A percentile compares a stretch with the other conserved stretches of the same genome.
These are phyloP conservation scores for Suncus etruscus DNA, from an alignment of 2,113 vertebrate species.

Conservation along the genomic window DNA sequence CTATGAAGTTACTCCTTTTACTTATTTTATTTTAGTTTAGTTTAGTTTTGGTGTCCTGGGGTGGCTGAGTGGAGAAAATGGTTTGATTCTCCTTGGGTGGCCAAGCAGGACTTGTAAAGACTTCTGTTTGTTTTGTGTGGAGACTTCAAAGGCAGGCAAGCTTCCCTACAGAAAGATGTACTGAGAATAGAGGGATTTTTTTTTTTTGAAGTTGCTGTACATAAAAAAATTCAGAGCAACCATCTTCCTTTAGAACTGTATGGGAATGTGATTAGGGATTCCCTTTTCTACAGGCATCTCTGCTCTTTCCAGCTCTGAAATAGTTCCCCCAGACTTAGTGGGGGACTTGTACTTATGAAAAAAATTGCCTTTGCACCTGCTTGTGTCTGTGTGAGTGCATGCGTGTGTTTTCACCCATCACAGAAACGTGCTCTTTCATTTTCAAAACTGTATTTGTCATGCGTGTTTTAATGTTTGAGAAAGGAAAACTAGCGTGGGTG, in stretches of 20 bases:
- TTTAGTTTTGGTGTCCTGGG: slow-evolving; percentile 76
- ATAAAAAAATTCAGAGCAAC: slow-evolving; percentile 79
- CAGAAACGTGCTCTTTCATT: slow-evolving; percentile 21
- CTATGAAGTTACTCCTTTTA: slow-evolving; percentile 75
- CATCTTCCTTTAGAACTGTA: slow-evolving; percentile 71
- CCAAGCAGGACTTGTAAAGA: slow-evolving; percentile 83
- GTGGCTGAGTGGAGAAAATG: slow-evolving; percentile 83
- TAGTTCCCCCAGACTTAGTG: slow-evolving; percentile 2
- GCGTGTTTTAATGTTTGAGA: slow-evolving; percentile 2
- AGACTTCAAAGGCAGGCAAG: slow-evolving; percentile 86
- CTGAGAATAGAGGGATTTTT: slow-evolving; percentile 78
- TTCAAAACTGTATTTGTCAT: slow-evolving; percentile 12
- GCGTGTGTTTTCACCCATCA: not conserved
- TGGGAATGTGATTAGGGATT: slow-evolving; percentile 66
- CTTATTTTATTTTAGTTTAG: slow-evolving; percentile 31
- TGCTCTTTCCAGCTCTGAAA: slow-evolving; percentile 66
- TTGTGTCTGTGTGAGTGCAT: not conserved
- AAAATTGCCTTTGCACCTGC: slow-evolving; percentile 37
- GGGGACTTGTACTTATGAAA: slow-evolving; percentile 50
- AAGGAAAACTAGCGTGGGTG: not conserved
- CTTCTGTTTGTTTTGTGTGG: slow-evolving; percentile 87
- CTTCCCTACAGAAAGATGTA: slow-evolving; percentile 84
- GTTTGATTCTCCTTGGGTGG: slow-evolving; percentile 88
- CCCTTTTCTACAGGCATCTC: slow-evolving; percentile 59
- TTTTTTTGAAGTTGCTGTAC: slow-evolving; percentile 82